Conservation (phyloP, 1,140 invertebrate species). For the Akabosia matsudoensis region DNA sequence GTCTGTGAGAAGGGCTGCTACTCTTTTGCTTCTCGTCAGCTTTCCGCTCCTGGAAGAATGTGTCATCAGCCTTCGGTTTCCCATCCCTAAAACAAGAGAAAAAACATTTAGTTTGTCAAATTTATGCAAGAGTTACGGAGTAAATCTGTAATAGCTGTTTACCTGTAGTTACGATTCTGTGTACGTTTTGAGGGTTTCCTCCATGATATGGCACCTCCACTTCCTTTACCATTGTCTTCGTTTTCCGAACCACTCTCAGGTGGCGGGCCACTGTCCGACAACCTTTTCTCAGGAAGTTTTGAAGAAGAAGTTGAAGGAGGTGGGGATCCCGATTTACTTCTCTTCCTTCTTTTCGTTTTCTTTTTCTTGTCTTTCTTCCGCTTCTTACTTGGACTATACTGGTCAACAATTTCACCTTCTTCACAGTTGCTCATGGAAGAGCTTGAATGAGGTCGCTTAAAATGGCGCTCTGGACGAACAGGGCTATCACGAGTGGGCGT, state of each 20-base stretch:
- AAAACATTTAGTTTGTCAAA: neutral
- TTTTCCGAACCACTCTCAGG: slow-evolving; percentile 25
- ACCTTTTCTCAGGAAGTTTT: slow-evolving; percentile 37
- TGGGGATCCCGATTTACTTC: slow-evolving; percentile 26
- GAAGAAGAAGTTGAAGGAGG: neutral
- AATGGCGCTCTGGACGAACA: neutral
- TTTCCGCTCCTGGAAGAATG: slow-evolving; percentile 44
- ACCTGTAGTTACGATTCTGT: slow-evolving; percentile 72
- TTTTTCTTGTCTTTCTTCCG: slow-evolving; percentile 51
- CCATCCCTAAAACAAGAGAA: slow-evolving; percentile 58
- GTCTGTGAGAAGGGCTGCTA: slow-evolving; percentile 30
- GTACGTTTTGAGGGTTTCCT: slow-evolving; percentile 75
- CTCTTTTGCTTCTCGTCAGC: neutral
- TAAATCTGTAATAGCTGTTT: neutral
- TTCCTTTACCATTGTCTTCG: slow-evolving; percentile 24
- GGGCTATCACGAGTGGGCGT: neutral
- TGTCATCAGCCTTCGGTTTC: slow-evolving; percentile 51
- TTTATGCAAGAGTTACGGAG: neutral
- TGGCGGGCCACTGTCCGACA: slow-evolving; percentile 48
- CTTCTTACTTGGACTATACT: slow-evolving; percentile 48
- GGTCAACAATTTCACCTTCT: slow-evolving; percentile 59
- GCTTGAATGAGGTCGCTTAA: slow-evolving; percentile 11
- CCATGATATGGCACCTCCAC: slow-evolving; percentile 59
- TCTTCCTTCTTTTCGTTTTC: slow-evolving; percentile 41
- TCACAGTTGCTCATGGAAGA: slow-evolving; percentile 49